Base-by-base conservation (phyloP, 1,140 invertebrate species). In the Temnothorax longispinosus region DNA sequence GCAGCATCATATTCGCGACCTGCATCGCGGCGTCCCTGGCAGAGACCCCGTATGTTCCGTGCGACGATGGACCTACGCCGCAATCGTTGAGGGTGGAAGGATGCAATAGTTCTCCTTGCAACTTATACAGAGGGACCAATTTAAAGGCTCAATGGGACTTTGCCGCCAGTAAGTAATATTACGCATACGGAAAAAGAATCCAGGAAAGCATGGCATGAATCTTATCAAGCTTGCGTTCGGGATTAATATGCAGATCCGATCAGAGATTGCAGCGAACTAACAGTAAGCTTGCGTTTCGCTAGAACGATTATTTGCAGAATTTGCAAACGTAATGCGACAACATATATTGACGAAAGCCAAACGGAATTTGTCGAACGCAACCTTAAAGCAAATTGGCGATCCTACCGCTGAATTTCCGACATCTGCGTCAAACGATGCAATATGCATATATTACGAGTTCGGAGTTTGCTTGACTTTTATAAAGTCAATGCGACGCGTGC, bases 91-190 rank as follows among this genome's bases (percentile, higher is more conserved):
- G 75, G 5, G 71, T 94, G 4, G 10, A 84, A 0, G 92, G 90
- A 10, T 94, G 94, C 60, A 8, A 56, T 0, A 62, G 44, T 5
- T 64, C 54, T 1, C 92, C 92, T 0, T 94, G 94, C 71, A 0
- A 27, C 3, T 47, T 94, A 0, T 32, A 81, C 8, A 87, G 86
- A 38, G 92, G 93, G 0, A 76, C 54, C 10, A 60, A 38, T 21
- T 71, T 90, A 0, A 60, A 11, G 0, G 93, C 88, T 1, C 62
- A 89, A 15, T 91, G 93, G 91, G 88, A 91, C 5, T 94, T 94
- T 56, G 0, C 0, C 0, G 90, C 85, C 6, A 18, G 94, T 94
- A 82, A 92, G 89, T 92, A 75, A 27, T 7, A n/a, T 44, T 60
- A 75, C 4, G 1, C 8, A 11, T 27, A 7, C 11, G 35, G 0